Base-by-base conservation (phyloP, 1,140 invertebrate species). In the Samia ricini region DNA sequence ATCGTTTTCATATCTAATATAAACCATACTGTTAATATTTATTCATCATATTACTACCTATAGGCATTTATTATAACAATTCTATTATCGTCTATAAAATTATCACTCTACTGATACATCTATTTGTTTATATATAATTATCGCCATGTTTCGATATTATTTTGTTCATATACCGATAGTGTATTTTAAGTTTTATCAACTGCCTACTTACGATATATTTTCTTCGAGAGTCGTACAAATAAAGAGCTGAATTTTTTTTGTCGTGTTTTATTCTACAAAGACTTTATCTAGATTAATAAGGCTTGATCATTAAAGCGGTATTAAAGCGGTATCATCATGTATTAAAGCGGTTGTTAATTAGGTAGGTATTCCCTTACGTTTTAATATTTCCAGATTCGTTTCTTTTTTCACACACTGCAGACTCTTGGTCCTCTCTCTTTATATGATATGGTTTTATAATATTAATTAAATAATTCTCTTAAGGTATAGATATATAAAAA, bases 211-310 rank as follows among this genome's bases (percentile, higher is more conserved):
- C 57, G 52, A 59, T 67, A 63, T 64, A 61, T 64, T 62, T 33
- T 18, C 63, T 36, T 64, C 20, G 59, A 52, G 56, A 76, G 67
- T 79, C 82, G 81, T 87, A 85, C 84, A 87, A 87, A 87, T 87
- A 87, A 83, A 87, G 84, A 85, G 83, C 77, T 80, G 20, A 72
- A 78, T 71, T 21, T 42, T 21, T 12, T 66, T 42, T 20, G 4
- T 10, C 48, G 10, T 24, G 57, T 59, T 59, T 59, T 49, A 49
- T 59, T 59, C 5, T n/a, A n/a, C n/a, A n/a, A n/a, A n/a, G n/a
- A n/a, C n/a, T n/a, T n/a, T n/a, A n/a, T n/a, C n/a, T n/a, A n/a
- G n/a, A n/a, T n/a, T n/a, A n/a, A n/a, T n/a, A n/a, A n/a, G n/a
- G n/a, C n/a, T n/a, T n/a, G n/a, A n/a, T n/a, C n/a, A n/a, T n/a